phyloP scores from a whole-genome alignment of 2,797 vertebrate genomes.

The Geotrypetes seraphini region DNA sequence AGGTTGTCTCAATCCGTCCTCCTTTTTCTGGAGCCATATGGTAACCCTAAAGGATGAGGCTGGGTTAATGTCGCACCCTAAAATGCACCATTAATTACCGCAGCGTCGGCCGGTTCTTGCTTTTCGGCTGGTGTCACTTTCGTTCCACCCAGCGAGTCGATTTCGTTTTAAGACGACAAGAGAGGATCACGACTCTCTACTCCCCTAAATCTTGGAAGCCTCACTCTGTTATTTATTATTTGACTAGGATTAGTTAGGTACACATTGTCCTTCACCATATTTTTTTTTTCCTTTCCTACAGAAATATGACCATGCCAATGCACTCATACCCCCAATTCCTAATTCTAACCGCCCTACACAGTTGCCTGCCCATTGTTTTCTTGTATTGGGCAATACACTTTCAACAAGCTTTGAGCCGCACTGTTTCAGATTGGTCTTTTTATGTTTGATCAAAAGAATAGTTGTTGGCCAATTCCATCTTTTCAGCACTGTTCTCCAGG shows the following conservation, averaged over 20 bases:
- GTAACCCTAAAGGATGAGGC: no score
- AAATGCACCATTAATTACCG: constrained; percentile 1
- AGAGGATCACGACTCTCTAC: no score
- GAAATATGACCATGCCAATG: constrained; percentile 7
- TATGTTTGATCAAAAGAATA: constrained; percentile 76
- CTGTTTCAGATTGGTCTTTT: constrained; percentile 78
- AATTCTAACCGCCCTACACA: neutral
- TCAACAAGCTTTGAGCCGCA: constrained; percentile 66
- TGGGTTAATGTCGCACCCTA: neutral
- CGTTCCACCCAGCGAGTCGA: no score
- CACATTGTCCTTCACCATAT: constrained; percentile 1
- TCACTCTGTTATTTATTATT: neutral
- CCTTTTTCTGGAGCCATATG: no score
- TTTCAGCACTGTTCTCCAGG: constrained; percentile 78
- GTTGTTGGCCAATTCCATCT: constrained; percentile 69
- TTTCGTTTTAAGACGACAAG: no score
- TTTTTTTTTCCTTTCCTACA: no score
- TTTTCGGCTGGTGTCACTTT: no score
- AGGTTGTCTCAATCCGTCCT: no score
- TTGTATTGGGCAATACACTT: constrained; percentile 49
- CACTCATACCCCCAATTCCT: neutral
- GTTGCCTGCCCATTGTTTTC: constrained; percentile 33
- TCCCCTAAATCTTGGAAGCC: neutral
- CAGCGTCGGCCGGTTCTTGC: no score
- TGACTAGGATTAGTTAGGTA: constrained; percentile 1